A percentile compares a stretch with the other conserved stretches of the same genome.
Evolutionary conservation across 2,113 vertebrate species (phyloP).

Genomic region (Oreotrochilus melanogaster): DNA sequence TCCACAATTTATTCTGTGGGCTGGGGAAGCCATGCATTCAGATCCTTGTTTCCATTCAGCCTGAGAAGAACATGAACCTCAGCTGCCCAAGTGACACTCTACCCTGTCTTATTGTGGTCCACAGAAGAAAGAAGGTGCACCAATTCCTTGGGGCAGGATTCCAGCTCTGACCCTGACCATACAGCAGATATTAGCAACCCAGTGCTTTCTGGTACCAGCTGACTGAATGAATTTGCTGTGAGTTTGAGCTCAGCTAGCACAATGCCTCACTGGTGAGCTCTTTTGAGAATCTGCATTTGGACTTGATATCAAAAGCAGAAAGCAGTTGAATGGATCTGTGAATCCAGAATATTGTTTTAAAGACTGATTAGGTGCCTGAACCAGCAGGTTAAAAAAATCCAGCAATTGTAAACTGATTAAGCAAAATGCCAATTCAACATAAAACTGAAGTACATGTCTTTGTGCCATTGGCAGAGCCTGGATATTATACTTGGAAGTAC

Average conservation of each 20-base stretch:
- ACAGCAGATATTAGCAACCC: accelerated
- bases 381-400: neutral
- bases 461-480: neutral
- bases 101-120: neutral
- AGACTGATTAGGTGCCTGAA: neutral
- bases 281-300: neutral
- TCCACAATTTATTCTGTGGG: neutral
- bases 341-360: neutral
- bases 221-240: neutral
- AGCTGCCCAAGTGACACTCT: neutral
- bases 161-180: neutral
- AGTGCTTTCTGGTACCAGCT: accelerated
- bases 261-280: no score
- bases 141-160: neutral
- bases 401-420: neutral
- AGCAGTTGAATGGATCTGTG: neutral
- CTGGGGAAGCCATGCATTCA: neutral
- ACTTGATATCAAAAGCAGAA: neutral
- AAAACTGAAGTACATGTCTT: neutral
- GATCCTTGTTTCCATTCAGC: neutral
- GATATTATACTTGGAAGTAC: neutral
- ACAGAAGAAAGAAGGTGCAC: neutral
- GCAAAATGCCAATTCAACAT: neutral
- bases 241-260: neutral
- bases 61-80: neutral